Conservation (phyloP, 2,888 invertebrate genomes). For the Protophormia terraenovae region DNA sequence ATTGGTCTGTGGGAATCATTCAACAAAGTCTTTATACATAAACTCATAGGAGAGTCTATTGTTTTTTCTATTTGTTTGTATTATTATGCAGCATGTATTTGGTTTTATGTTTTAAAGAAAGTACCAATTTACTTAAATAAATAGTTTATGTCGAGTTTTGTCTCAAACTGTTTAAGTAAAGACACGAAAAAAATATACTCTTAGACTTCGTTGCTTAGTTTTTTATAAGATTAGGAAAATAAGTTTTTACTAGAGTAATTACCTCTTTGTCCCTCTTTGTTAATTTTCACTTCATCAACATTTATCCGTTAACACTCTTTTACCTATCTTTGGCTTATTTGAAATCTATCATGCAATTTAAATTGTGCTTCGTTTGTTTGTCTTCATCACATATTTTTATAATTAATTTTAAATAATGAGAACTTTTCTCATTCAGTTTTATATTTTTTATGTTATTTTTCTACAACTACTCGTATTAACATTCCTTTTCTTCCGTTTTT, state of each 20-base stretch:
- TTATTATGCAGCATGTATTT: slow-evolving; percentile 35
- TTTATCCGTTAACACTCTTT: background rate
- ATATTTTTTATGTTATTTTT: background rate
- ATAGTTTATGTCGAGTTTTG: slow-evolving; percentile 3
- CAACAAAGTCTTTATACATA: background rate
- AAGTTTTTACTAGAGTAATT: too few species aligned
- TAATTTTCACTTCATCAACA: background rate
- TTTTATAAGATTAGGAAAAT: too few species aligned
- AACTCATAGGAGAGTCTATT: slow-evolving; percentile 56
- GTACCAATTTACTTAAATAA: slow-evolving; percentile 48
- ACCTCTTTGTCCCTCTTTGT: background rate
- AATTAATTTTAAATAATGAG: slow-evolving; percentile 49
- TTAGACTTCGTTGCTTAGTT: too few species aligned
- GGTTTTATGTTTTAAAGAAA: slow-evolving; percentile 41
- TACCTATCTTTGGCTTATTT: slow-evolving; percentile 25
- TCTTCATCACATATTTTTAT: slow-evolving; percentile 14
- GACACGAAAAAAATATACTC: background rate
- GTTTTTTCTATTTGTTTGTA: slow-evolving; percentile 32
- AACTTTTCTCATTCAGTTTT: slow-evolving; percentile 19
- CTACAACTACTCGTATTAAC: slow-evolving; percentile 10
- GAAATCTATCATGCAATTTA: slow-evolving; percentile 60
- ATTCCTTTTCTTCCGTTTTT: background rate
- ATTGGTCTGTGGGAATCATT: slow-evolving; percentile 59
- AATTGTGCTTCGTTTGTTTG: slow-evolving; percentile 11
- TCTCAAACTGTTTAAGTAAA: background rate